Evolutionary conservation across 2,113 vertebrate genomes (phyloP).

Genomic region (Polypterus senegalus): DNA sequence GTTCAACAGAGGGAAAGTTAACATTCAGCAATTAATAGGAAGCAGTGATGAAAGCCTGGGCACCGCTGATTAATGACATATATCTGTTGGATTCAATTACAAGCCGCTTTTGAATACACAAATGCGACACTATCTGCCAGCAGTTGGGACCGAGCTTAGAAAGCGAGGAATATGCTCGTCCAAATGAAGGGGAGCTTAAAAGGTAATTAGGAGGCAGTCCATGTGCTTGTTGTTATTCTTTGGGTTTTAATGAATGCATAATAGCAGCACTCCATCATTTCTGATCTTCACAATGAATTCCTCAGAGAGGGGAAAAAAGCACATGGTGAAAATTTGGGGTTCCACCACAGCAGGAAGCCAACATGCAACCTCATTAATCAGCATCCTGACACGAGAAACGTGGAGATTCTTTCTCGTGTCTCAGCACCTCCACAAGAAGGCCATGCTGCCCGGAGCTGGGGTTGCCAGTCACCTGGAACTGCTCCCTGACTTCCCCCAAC

Average conservation of each 20-base stretch:
- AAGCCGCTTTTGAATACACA: neutral
- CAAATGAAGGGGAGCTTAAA: neutral
- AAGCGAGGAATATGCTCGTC: neutral
- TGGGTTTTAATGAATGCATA: slow-evolving; percentile 19
- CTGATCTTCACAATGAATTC: slow-evolving; percentile 8
- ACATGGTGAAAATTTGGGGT: slow-evolving; percentile 39
- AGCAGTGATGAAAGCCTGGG: neutral
- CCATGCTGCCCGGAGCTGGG: slow-evolving; percentile 44
- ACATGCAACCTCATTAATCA: slow-evolving; percentile 57
- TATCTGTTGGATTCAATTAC: neutral
- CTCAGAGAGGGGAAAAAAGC: slow-evolving; percentile 8
- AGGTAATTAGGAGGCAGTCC: slow-evolving; percentile 13
- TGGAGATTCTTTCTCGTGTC: slow-evolving; percentile 37
- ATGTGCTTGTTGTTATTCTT: slow-evolving; percentile 13
- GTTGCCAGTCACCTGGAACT: slow-evolving; percentile 61
- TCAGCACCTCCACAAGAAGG: slow-evolving; percentile 47
- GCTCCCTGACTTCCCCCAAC: slow-evolving; percentile 49
- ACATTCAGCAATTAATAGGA: neutral
- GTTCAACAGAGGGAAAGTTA: no score
- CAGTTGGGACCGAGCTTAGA: neutral
- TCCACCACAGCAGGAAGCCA: slow-evolving; percentile 44
- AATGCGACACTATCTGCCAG: neutral
- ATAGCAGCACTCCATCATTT: slow-evolving; percentile 8
- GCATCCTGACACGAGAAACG: slow-evolving; percentile 42
- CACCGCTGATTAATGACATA: neutral